These are phyloP conservation scores for Tenebrosternarchus preto DNA, from an alignment of 2,113 vertebrate species.

Conservation along the genomic window DNA sequence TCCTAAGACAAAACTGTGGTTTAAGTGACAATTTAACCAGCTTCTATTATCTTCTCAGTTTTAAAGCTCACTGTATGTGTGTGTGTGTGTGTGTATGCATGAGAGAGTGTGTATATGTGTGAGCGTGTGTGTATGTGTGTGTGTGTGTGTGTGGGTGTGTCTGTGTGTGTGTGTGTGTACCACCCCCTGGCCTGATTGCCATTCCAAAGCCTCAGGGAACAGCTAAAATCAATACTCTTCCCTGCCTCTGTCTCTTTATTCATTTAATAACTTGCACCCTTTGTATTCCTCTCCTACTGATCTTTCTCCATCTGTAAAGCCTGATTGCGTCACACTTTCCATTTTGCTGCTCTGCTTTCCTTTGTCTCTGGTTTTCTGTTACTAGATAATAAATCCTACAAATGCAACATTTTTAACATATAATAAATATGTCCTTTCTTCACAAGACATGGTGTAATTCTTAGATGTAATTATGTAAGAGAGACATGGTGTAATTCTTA, in stretches of 20 bases:
- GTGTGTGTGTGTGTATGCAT: constrained; percentile 58
- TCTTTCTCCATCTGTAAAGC: constrained; percentile 74
- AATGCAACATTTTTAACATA: background rate
- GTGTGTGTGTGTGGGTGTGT: constrained; percentile 57
- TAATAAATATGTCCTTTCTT: background rate
- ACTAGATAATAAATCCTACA: background rate
- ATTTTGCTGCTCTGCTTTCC: constrained; percentile 64
- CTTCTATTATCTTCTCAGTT: constrained; percentile 78
- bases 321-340: constrained; percentile 75
- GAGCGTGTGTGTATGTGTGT: constrained; percentile 59
- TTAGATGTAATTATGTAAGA: background rate
- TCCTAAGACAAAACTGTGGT: constrained; percentile 72
- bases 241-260: constrained; percentile 80
- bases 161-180: constrained; percentile 61
- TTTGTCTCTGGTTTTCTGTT: background rate
- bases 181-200: constrained; percentile 74
- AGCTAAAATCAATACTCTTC: constrained; percentile 81
- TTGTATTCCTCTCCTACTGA: constrained; percentile 78
- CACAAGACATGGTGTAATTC: background rate
- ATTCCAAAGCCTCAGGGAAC: constrained; percentile 75
- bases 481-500: no score
- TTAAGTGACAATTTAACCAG: constrained; percentile 77
- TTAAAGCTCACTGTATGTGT: constrained; percentile 68
- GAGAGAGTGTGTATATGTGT: no score
- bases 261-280: constrained; percentile 81